phyloP scores from a whole-genome alignment of 2,888 invertebrate species.

The Leucoma salicis region DNA sequence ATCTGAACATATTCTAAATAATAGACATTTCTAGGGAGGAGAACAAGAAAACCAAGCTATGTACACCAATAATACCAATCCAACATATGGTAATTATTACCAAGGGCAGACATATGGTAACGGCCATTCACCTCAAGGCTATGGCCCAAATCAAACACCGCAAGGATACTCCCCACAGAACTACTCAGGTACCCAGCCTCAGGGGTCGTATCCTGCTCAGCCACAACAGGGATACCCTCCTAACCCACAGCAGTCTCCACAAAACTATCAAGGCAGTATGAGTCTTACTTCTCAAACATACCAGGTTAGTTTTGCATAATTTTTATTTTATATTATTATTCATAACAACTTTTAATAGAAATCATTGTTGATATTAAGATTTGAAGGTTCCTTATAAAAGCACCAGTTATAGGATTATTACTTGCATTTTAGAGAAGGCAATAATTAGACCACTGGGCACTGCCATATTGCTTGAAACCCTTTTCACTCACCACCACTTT shows the following conservation, averaged over 20 bases:
- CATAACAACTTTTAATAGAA: no score
- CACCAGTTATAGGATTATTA: no score
- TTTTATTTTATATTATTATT: no score
- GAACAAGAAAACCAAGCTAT: constrained; percentile 73
- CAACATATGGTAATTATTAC: constrained; percentile 71
- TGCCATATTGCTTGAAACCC: no score
- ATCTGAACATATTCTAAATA: neutral
- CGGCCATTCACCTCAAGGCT: constrained; percentile 74
- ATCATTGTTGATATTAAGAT: no score
- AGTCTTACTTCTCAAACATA: constrained; percentile 77
- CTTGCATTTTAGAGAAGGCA: no score
- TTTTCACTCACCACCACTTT: no score
- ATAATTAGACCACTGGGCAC: no score
- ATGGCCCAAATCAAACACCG: constrained; percentile 61
- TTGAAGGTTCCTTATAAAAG: no score
- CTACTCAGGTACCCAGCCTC: constrained; percentile 60
- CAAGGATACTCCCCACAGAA: constrained; percentile 71
- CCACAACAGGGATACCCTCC: constrained; percentile 65
- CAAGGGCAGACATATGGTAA: constrained; percentile 75
- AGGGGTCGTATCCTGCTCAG: constrained; percentile 57
- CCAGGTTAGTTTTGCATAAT: constrained; percentile 56
- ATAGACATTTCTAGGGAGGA: constrained; percentile 66
- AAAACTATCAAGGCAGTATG: constrained; percentile 68
- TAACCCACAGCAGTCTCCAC: constrained; percentile 69
- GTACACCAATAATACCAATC: constrained; percentile 67